phyloP scores from a whole-genome alignment of 1,140 invertebrate species.

The Brachionus manjavacas region DNA sequence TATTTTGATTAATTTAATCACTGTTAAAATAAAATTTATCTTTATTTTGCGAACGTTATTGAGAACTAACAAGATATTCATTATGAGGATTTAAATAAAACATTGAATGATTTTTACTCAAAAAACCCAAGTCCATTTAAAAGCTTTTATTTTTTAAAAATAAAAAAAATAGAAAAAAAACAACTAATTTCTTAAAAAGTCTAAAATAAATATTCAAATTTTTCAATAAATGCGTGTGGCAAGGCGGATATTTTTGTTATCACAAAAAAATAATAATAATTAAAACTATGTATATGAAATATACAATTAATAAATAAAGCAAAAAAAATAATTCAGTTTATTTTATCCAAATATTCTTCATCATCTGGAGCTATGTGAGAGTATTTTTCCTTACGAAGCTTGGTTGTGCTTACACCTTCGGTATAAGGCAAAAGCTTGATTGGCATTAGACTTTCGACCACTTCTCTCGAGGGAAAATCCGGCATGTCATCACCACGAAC shows the following conservation, averaged over 20 bases:
- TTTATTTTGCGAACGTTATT: too few species aligned
- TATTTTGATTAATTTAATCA: too few species aligned
- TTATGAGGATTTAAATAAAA: too few species aligned
- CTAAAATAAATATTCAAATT: background rate
- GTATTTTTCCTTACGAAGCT: slow-evolving; percentile 48
- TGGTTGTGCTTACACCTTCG: slow-evolving; percentile 49
- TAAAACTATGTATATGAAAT: slow-evolving; percentile 6
- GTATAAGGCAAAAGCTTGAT: slow-evolving; percentile 53
- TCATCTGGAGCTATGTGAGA: slow-evolving; percentile 32
- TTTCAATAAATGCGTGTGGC: slow-evolving; percentile 14
- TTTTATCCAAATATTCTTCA: slow-evolving; percentile 31
- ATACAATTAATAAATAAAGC: background rate
- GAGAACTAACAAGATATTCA: too few species aligned
- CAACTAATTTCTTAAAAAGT: background rate
- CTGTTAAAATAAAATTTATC: too few species aligned
- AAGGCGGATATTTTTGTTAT: background rate
- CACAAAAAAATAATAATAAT: background rate
- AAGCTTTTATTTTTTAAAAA: background rate
- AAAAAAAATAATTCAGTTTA: slow-evolving; percentile 22
- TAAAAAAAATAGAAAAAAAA: background rate
- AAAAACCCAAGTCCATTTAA: background rate
- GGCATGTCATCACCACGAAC: slow-evolving; percentile 54
- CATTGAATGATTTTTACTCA: too few species aligned
- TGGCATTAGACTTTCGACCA: slow-evolving; percentile 51
- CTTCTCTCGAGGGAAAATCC: slow-evolving; percentile 49